Conservation (phyloP, 2,888 invertebrate species). For the Portevinia maculata region DNA sequence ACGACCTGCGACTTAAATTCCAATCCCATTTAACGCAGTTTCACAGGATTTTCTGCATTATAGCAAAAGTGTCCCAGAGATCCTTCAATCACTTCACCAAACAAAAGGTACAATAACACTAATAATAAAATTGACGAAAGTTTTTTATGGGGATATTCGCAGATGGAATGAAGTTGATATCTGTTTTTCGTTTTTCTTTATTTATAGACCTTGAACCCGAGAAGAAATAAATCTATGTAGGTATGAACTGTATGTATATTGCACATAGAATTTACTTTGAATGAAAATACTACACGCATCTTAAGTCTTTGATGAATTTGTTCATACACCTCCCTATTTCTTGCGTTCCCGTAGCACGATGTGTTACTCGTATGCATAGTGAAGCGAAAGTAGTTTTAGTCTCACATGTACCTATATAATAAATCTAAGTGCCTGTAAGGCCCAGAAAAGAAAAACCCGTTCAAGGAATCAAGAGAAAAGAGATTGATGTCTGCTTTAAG, state of each 20-base stretch:
- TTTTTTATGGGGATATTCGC: constrained; percentile 18
- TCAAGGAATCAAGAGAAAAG: constrained; percentile 16
- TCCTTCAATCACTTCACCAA: constrained; percentile 12
- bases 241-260: background rate
- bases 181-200: constrained; percentile 9
- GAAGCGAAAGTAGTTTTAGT: background rate
- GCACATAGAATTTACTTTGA: background rate
- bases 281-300: constrained; percentile 17
- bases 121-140: constrained; percentile 50
- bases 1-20: constrained; percentile 30
- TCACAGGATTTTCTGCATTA: constrained; percentile 14
- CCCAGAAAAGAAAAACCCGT: constrained; percentile 7
- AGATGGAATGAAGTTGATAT: background rate
- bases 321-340: background rate
- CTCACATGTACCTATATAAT: background rate
- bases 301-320: constrained; percentile 2
- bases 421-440: constrained; percentile 2
- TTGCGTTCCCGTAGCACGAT: background rate
- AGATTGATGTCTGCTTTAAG: constrained; percentile 33
- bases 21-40: constrained; percentile 39
- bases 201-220: constrained; percentile 44
- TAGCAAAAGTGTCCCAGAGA: background rate
- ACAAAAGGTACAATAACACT: constrained; percentile 35
- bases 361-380: background rate
- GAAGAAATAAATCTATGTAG: constrained; percentile 3